Conservation (phyloP, 2,113 vertebrate species). For the Catharus bicknelli region DNA sequence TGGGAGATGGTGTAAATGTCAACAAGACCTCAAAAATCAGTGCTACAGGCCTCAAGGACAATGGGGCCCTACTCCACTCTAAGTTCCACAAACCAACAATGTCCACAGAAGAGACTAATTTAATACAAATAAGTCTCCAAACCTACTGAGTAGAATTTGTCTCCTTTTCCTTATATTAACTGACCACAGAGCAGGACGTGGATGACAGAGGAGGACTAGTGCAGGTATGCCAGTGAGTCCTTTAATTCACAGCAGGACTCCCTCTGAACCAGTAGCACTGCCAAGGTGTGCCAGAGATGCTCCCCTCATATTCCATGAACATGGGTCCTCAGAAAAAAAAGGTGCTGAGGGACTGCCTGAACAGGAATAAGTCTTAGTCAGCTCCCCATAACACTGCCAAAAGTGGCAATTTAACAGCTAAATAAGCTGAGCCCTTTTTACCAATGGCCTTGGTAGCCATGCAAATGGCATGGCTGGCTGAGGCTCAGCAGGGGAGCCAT, state of each 20-base stretch:
- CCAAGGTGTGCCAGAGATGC: neutral
- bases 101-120: neutral
- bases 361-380: neutral
- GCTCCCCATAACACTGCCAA: neutral
- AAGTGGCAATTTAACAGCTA: neutral
- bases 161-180: neutral
- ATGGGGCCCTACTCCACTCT: neutral
- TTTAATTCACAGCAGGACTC: neutral
- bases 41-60: neutral
- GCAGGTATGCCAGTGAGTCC: accelerated
- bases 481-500: accelerated
- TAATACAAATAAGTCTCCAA: neutral
- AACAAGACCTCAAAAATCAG: neutral
- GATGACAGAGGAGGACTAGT: neutral
- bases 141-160: neutral
- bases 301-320: neutral
- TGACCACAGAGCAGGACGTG: neutral
- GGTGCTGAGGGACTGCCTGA: neutral
- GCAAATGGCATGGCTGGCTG: neutral
- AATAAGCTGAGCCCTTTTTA: neutral
- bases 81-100: neutral
- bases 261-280: neutral
- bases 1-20: neutral
- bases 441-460: neutral
- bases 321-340: accelerated